A percentile compares a stretch with the other conserved stretches of the same genome.
Conservation (phyloP, 2,113 vertebrate genomes). For the Hemiprocne comata region DNA sequence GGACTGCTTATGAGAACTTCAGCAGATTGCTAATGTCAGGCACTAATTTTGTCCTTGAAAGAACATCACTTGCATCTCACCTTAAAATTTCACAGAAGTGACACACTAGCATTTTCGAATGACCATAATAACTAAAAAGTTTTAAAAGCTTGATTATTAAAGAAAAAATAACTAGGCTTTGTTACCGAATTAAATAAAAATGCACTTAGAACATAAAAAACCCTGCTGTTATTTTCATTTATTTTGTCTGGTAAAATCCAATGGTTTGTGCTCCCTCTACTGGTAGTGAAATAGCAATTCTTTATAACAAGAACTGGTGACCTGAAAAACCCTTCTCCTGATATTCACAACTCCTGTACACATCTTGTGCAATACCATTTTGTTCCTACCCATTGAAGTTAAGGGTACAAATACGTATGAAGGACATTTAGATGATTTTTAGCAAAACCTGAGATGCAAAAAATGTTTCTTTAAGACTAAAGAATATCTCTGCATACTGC, state of each 20-base stretch:
- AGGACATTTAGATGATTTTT: not conserved
- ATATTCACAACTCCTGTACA: not conserved
- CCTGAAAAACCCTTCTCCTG: not conserved
- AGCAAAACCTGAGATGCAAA: not conserved
- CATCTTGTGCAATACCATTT: not conserved
- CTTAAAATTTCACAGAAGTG: not conserved
- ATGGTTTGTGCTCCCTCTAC: conserved; percentile 39
- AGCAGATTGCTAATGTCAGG: not conserved
- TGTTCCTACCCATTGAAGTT: not conserved
- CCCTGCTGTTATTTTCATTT: not conserved
- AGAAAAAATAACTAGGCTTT: not conserved
- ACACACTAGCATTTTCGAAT: not conserved
- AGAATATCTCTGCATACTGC: not conserved
- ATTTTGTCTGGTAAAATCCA: not conserved
- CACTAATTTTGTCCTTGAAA: not conserved
- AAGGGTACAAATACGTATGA: not conserved
- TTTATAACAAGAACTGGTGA: not conserved
- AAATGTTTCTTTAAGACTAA: not conserved
- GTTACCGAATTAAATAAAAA: not conserved
- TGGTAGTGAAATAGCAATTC: not conserved
- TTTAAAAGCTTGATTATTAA: not conserved
- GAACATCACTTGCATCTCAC: not conserved
- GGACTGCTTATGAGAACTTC: not conserved
- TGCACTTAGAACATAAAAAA: not conserved
- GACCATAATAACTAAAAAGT: not conserved